phyloP scores from a whole-genome alignment of 1,140 invertebrate species.

The Dryas iulia region DNA sequence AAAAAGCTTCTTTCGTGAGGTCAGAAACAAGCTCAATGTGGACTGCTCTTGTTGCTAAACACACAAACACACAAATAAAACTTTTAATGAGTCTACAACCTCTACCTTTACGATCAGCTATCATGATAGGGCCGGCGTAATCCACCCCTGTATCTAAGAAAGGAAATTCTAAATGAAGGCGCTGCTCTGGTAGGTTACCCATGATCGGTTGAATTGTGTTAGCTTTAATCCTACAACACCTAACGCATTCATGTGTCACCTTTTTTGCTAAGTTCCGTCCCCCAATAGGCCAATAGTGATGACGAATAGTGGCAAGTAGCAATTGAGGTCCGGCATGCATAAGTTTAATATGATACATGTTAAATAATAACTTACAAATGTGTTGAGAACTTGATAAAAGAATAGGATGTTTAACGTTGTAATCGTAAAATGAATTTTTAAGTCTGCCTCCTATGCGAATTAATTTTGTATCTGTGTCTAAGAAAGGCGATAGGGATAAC shows the following conservation, averaged over 20 bases:
- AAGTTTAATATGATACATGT: slow-evolving; percentile 13
- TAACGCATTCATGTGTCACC: slow-evolving; percentile 15
- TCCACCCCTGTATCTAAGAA: slow-evolving; percentile 40
- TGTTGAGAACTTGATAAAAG: slow-evolving; percentile 28
- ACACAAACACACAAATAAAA: slow-evolving; percentile 37
- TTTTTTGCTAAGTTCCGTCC: slow-evolving; percentile 26
- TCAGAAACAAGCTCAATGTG: slow-evolving; percentile 34
- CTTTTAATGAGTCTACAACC: slow-evolving; percentile 46
- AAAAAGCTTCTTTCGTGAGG: slow-evolving; percentile 10
- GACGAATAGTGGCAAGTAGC: slow-evolving; percentile 17
- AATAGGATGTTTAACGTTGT: slow-evolving; percentile 32
- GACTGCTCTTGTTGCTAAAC: slow-evolving; percentile 27
- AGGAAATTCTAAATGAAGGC: slow-evolving; percentile 30
- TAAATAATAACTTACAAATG: slow-evolving; percentile 22
- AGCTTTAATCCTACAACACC: slow-evolving; percentile 17
- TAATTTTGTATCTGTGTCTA: slow-evolving; percentile 22
- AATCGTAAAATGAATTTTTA: slow-evolving; percentile 32
- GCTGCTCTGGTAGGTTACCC: slow-evolving; percentile 26
- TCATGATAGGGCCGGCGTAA: slow-evolving; percentile 50
- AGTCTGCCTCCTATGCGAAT: slow-evolving; percentile 33
- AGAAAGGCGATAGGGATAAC: slow-evolving; percentile 17
- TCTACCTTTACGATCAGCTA: slow-evolving; percentile 39
- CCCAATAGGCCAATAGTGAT: slow-evolving; percentile 35
- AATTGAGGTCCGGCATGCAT: slow-evolving; percentile 33
- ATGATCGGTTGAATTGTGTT: slow-evolving; percentile 31